Evolutionary conservation across 1,140 invertebrate genomes (phyloP), one percentile per base, ranked within the genome.

Genomic region (Zophobas morio): DNA sequence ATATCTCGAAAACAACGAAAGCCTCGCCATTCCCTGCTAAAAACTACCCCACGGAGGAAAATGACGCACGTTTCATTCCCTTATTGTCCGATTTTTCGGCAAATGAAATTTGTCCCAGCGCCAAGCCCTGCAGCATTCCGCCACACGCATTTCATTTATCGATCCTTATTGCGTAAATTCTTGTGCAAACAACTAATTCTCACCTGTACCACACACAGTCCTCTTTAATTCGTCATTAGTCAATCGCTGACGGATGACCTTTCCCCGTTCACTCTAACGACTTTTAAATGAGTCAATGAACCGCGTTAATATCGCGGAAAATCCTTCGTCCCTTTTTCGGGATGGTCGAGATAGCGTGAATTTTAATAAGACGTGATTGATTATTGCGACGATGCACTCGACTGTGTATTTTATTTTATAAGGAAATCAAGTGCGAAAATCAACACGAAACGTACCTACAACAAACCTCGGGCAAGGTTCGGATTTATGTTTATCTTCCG

Each of bases 391-490:
- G 39, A 66, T 66, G 60, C 60, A 66, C n/a, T 66, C 37, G 39
- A 66, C n/a, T 66, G 60, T 66, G 39, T 66, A 66, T 39, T 39
- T 60, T 60, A 60, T 60, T 66, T 66, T 33, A 33, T 66, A 42
- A 32, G 39, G 60, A 66, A 66, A 66, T 66, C 60, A 66, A 66
- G 60, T 66, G 60, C 60, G 60, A 66, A 66, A 66, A 66, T 66
- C 60, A 66, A 66, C 60, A 66, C 39, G 39, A 42, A 51, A n/a
- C 42, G 49, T 51, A 4, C 20, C 20, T 20, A 20, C 20, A 20
- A 20, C 49, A 20, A 51, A 4, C 49, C 49, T 51, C 49, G n/a
- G 49, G 60, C 60, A 8, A 66, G 60, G 42, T 66, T 42, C 20
- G 39, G 39, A 6, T 66, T 66, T 39, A 40, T 66, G 20, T 66